These are phyloP conservation scores for Chorisops tibialis DNA, from an alignment of 2,888 invertebrate species.

Conservation along the genomic window DNA sequence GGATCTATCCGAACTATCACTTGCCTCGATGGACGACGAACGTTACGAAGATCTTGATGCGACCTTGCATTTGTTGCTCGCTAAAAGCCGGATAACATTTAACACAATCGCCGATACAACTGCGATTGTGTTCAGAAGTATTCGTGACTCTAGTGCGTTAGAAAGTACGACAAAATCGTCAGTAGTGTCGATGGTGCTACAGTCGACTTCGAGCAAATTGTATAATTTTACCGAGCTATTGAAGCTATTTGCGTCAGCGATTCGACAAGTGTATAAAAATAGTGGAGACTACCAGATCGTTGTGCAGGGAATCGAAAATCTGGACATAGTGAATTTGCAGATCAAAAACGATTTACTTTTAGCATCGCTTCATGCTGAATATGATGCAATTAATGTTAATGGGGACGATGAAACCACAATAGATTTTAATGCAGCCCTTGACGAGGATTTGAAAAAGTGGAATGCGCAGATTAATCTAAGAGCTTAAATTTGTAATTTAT, in stretches of 20 bases:
- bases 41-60: not conserved
- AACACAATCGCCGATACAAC: conserved; percentile 4
- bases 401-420: not conserved
- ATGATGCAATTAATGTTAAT: not conserved
- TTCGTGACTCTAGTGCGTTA: not conserved
- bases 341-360: conserved; percentile 8
- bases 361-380: conserved; percentile 5
- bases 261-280: not conserved
- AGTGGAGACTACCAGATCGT: not conserved
- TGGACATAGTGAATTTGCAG: not conserved
- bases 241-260: not conserved
- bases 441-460: not conserved
- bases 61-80: not conserved
- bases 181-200: not conserved
- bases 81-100: not conserved
- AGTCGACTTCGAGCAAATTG: conserved; percentile 1
- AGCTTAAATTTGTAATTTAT: no score
- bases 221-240: not conserved
- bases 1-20: conserved; percentile 9
- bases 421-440: not conserved
- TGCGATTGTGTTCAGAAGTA: not conserved
- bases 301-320: conserved; percentile 3
- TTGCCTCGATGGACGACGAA: not conserved
- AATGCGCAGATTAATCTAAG: not conserved
- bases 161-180: not conserved